These are phyloP conservation scores for Mizuhopecten yessoensis DNA, from an alignment of 1,140 invertebrate genomes.

Conservation along the genomic window DNA sequence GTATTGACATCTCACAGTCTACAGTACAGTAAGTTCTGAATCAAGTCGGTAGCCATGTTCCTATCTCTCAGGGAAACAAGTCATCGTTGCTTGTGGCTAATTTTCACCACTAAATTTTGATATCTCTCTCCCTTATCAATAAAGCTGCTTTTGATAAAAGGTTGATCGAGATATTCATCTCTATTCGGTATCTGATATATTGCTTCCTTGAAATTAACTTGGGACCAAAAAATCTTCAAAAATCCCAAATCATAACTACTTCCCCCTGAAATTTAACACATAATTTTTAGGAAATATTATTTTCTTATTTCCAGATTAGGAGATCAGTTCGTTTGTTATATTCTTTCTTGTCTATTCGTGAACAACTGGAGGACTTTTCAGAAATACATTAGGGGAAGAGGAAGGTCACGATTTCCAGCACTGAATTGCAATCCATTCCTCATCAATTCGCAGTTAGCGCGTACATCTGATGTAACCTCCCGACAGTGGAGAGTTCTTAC, in stretches of 20 bases:
- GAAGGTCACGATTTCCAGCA: background rate
- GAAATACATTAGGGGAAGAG: background rate
- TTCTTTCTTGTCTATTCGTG: background rate
- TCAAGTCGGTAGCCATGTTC: background rate
- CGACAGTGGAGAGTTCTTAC: background rate
- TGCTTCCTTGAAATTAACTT: background rate
- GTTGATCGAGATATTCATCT: background rate
- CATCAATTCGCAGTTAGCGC: background rate
- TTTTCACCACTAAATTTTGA: background rate
- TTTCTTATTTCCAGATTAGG: background rate
- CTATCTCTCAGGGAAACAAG: background rate
- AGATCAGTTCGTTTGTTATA: background rate
- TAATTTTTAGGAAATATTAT: background rate
- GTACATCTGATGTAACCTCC: background rate
- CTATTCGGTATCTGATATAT: background rate
- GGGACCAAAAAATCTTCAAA: background rate
- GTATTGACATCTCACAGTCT: background rate
- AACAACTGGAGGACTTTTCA: background rate
- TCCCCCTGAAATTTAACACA: background rate
- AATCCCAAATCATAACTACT: background rate
- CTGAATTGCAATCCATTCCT: background rate
- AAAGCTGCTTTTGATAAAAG: background rate
- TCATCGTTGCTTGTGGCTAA: background rate
- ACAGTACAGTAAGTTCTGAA: background rate
- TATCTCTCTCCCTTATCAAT: background rate